Evolutionary conservation across 92 coral and sea anemone genomes (phyloP).

Genomic region (Anthopleura xanthogrammica): DNA sequence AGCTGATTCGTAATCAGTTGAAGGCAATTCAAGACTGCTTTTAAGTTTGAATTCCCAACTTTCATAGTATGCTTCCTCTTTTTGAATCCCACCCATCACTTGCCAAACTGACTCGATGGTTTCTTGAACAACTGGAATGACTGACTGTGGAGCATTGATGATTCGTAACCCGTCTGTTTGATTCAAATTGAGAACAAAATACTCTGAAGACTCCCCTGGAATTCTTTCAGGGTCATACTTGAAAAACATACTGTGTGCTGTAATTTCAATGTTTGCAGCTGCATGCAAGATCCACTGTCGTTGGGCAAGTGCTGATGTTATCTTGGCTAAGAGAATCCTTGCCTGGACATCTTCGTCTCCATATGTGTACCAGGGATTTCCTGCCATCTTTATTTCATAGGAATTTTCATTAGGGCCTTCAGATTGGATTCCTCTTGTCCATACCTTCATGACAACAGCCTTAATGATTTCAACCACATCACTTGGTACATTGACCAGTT

Average conservation of each 20-base stretch:
- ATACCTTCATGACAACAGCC: slow-evolving; percentile 31
- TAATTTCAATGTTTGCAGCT: slow-evolving; percentile 42
- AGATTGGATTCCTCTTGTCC: slow-evolving; percentile 52
- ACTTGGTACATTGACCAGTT: slow-evolving; percentile 56
- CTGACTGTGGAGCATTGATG: slow-evolving; percentile 50
- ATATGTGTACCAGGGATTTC: slow-evolving; percentile 50
- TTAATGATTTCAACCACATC: slow-evolving; percentile 47
- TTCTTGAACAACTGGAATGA: slow-evolving; percentile 45
- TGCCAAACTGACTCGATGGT: slow-evolving; percentile 29
- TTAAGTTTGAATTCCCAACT: slow-evolving; percentile 72
- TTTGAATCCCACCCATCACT: slow-evolving; percentile 58
- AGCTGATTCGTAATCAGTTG: slow-evolving; percentile 58
- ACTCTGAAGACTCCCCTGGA: slow-evolving; percentile 23
- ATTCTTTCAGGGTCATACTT: slow-evolving; percentile 32
- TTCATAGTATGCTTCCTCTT: slow-evolving; percentile 41
- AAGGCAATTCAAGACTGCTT: too few species aligned
- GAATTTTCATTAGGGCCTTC: slow-evolving; percentile 37
- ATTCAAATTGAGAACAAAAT: slow-evolving; percentile 40
- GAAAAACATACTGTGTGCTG: slow-evolving; percentile 43
- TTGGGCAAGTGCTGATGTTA: slow-evolving; percentile 46
- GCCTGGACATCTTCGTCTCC: slow-evolving; percentile 48
- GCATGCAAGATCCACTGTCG: slow-evolving; percentile 44
- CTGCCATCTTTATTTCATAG: slow-evolving; percentile 46
- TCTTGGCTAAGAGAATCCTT: slow-evolving; percentile 32
- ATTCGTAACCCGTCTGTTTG: slow-evolving; percentile 51